Evolutionary conservation across 2,113 vertebrate species (phyloP).

Genomic region (Mesembrinibis cayennensis): DNA sequence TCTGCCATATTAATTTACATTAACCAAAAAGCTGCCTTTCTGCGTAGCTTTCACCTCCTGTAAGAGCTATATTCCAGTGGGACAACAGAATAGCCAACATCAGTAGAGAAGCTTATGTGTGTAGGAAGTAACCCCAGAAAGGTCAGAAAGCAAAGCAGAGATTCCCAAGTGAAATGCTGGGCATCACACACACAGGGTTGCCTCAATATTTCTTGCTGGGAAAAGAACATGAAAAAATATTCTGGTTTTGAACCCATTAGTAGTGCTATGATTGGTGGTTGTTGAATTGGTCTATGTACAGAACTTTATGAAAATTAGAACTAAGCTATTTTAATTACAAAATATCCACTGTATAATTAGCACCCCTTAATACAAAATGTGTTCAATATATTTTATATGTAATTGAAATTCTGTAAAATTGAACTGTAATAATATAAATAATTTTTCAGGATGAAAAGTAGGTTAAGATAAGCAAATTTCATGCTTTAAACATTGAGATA

Average conservation of each 20-base stretch:
- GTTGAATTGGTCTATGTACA: background rate
- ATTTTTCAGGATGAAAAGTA: conserved; percentile 59
- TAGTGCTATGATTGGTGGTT: background rate
- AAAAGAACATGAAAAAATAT: background rate
- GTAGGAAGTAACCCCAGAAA: background rate
- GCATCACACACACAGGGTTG: accelerated
- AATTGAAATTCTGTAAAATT: conserved; percentile 67
- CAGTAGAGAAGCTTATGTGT: background rate
- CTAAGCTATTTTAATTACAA: conserved; percentile 56
- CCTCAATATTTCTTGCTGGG: background rate
- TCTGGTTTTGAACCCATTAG: background rate
- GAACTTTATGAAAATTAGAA: conserved; percentile 46
- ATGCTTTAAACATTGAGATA: conserved; percentile 69
- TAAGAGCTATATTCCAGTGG: background rate
- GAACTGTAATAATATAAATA: conserved; percentile 56
- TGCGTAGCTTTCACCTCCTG: background rate
- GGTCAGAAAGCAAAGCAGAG: background rate
- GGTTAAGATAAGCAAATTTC: conserved; percentile 68
- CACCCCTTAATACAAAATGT: conserved; percentile 20
- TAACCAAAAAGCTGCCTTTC: background rate
- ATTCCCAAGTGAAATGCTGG: background rate
- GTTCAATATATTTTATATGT: conserved; percentile 51
- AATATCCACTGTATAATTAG: conserved; percentile 35
- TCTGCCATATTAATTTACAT: background rate
- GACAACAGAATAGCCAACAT: background rate